Conservation (phyloP, 1,140 invertebrate genomes). For the Aphelenchoides avenae region DNA sequence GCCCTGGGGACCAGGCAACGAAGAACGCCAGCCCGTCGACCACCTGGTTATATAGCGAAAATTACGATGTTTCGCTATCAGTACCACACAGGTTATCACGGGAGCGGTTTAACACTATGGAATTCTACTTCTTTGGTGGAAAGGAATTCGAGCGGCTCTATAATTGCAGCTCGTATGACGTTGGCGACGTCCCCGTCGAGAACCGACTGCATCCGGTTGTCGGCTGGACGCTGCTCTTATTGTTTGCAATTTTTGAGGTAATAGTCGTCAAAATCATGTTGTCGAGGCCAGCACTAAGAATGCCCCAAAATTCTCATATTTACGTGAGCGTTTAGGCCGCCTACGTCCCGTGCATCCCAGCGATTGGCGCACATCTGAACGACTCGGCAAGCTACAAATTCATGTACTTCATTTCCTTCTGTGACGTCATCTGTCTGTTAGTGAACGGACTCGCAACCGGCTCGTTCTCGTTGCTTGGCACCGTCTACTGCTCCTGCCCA, state of each 20-base stretch:
- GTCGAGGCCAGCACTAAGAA: not conserved
- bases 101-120: too few relatives aligned
- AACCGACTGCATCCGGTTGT: constrained; percentile 13
- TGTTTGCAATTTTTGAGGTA: constrained; percentile 26
- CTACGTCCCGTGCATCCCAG: constrained; percentile 17
- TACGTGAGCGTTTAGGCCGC: constrained; percentile 13
- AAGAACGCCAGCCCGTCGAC: too few relatives aligned
- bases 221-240: constrained; percentile 1
- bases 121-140: too few relatives aligned
- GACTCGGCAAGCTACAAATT: constrained; percentile 13
- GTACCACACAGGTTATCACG: too few relatives aligned
- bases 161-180: constrained; percentile 18
- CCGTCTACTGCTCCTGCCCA: constrained; percentile 15
- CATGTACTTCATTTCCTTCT: constrained; percentile 10
- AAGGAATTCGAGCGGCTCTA: constrained; percentile 2
- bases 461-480: constrained; percentile 10
- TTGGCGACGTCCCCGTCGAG: constrained; percentile 18
- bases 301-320: constrained; percentile 9
- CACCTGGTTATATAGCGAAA: too few relatives aligned
- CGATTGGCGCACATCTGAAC: constrained; percentile 1
- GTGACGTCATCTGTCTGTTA: not conserved
- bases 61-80: too few relatives aligned
- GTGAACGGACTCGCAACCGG: too few relatives aligned
- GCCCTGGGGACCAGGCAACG: too few relatives aligned
- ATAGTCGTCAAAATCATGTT: not conserved